These are phyloP conservation scores for Clanis bilineata DNA, from an alignment of 2,888 invertebrate genomes.

Conservation along the genomic window DNA sequence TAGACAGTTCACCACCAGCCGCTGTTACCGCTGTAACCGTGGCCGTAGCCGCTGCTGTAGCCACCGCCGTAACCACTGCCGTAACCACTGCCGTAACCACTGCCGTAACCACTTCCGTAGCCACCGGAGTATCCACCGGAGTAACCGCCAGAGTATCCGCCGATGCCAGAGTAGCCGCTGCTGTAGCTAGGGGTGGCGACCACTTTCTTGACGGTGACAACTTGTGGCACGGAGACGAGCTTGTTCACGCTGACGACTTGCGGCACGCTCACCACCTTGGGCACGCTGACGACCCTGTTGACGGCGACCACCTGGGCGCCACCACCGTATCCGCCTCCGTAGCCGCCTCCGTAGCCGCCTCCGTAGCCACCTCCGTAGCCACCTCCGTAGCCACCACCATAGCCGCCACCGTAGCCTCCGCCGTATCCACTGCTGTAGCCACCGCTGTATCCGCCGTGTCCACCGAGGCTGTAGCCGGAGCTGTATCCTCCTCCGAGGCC, in stretches of 20 bases:
- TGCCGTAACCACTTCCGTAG: slow-evolving; percentile 2
- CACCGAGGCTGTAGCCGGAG: slow-evolving; percentile 24
- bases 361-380: slow-evolving; percentile 15
- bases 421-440: slow-evolving; percentile 19
- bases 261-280: slow-evolving; percentile 46
- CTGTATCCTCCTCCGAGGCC: slow-evolving; percentile 26
- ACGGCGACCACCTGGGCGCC: slow-evolving; percentile 36
- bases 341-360: slow-evolving; percentile 21
- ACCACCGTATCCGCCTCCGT: slow-evolving; percentile 25
- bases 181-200: slow-evolving; percentile 39
- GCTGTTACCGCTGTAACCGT: slow-evolving; percentile 19
- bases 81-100: slow-evolving; percentile 15
- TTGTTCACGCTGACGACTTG: slow-evolving; percentile 47
- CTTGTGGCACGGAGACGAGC: slow-evolving; percentile 53
- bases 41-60: slow-evolving; percentile 17
- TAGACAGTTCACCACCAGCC: slow-evolving; percentile 33
- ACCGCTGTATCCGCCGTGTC: slow-evolving; percentile 23
- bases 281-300: slow-evolving; percentile 45
- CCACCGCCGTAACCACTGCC: slow-evolving; percentile 17
- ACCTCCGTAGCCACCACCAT: neutral
- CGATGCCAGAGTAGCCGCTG: slow-evolving; percentile 18
- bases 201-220: slow-evolving; percentile 51
- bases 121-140: slow-evolving; percentile 16
- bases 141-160: slow-evolving; percentile 20
- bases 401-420: slow-evolving; percentile 23